A percentile compares a stretch with the other conserved stretches of the same genome.
Conservation (phyloP, 2,113 vertebrate species). For the Coreoperca whiteheadi region DNA sequence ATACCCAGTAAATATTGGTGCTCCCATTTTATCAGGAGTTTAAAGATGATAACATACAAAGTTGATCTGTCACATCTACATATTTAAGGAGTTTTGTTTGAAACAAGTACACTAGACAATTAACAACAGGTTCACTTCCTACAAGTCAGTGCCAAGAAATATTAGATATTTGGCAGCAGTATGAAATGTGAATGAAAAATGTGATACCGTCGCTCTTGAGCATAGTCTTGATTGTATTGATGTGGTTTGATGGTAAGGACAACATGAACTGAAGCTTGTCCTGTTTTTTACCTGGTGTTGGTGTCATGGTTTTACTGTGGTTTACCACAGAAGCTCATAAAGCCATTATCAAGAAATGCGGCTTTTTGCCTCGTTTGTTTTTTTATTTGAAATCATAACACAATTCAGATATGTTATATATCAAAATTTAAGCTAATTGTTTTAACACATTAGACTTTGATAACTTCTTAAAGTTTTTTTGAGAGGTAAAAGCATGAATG, state of each 20-base stretch:
- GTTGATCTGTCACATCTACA: neutral
- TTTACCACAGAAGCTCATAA: conserved; percentile 16
- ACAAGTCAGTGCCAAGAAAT: conserved; percentile 4
- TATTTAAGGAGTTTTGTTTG: neutral
- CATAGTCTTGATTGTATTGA: neutral
- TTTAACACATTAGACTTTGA: neutral
- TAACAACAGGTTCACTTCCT: neutral
- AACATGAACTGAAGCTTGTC: neutral
- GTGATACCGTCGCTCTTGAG: neutral
- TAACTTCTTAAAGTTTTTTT: conserved; percentile 11
- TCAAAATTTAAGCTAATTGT: conserved; percentile 2
- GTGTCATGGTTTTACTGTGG: neutral
- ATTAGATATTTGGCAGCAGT: neutral
- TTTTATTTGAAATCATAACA: conserved; percentile 9
- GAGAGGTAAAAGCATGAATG: conserved; percentile 45
- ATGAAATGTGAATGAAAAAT: no score
- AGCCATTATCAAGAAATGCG: neutral
- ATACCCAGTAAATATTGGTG: neutral
- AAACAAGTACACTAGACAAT: neutral
- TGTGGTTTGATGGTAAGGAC: neutral
- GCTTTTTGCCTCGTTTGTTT: neutral
- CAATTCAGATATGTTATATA: neutral
- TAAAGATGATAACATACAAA: neutral
- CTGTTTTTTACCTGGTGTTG: neutral
- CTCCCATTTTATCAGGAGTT: neutral